Evolutionary conservation across 1,140 invertebrate genomes (phyloP), one percentile per base, ranked within the genome.

Genomic region (Drosophila asahinai): DNA sequence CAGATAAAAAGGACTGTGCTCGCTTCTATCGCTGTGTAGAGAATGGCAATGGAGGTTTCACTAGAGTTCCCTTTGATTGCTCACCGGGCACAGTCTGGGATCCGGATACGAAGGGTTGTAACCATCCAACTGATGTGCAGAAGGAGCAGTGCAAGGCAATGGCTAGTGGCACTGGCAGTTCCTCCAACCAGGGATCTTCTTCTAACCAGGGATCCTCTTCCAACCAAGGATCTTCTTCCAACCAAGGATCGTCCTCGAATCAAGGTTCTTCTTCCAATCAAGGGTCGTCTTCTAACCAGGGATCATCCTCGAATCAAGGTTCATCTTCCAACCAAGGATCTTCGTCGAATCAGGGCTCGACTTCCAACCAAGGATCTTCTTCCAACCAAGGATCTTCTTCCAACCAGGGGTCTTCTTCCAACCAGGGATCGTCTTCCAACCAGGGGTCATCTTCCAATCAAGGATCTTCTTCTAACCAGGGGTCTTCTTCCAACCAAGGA

Each of bases 1-100:
- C 80, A 11, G 90, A 93, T 43, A 94, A 80, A 47, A 52, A 91
- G 86, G 36, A 94, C 94, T 92, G 93, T 92, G 14, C 90, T 30
- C 95, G 95, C 76, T 96, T 96, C 80, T 96, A 96, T 73, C 94
- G 95, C 80, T 96, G 96, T 91, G 94, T 96, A 0, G 93, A 94
- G 65, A 93, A 95, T 60, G 95, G 94, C 2, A 91, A 93, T 40
- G 94, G 93, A 14, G 93, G 93, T 2, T 95, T 93, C 45, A 93
- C 83, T 33, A 94, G 91, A 72, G 94, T 95, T 80, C 93, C 95
- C 43, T 96, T 95, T 79, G 93, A 93, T 61, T 96, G 96, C 89
- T 95, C 94, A 0, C 91, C 93, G 27, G 95, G 95, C 60, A 96
- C 96, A 4, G 94, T 94, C 22, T 94, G 94, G 93, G 94, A 94